Conservation (phyloP, 2,888 invertebrate species). For the Dryocosmus kuriphilus region DNA sequence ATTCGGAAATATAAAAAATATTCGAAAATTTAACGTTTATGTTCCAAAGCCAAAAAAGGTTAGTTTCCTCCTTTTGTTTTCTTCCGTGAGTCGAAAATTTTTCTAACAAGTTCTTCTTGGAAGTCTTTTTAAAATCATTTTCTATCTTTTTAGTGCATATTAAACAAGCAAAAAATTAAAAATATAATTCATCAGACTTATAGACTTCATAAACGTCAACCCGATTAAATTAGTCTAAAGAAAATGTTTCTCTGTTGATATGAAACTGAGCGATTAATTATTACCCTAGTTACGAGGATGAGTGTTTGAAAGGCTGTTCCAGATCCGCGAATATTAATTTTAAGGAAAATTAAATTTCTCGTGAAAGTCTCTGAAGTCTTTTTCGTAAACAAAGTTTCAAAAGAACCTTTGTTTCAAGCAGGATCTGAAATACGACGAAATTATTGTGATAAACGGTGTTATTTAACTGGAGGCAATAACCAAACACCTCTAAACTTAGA, state of each 20-base stretch:
- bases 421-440: neutral
- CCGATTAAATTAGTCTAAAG: neutral
- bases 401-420: neutral
- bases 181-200: too few relatives aligned
- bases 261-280: neutral
- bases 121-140: too few relatives aligned
- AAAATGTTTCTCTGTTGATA: neutral
- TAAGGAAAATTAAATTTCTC: neutral
- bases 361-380: neutral
- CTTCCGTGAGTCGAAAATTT: too few relatives aligned
- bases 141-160: too few relatives aligned
- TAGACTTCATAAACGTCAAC: too few relatives aligned
- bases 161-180: too few relatives aligned
- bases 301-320: neutral
- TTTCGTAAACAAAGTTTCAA: neutral
- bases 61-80: too few relatives aligned
- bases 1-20: too few relatives aligned
- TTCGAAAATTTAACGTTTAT: too few relatives aligned
- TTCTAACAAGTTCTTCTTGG: too few relatives aligned
- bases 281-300: neutral
- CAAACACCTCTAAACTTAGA: neutral
- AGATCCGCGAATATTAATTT: neutral
- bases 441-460: neutral
- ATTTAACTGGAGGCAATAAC: neutral
- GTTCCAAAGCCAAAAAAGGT: too few relatives aligned